Base-by-base conservation (phyloP, 2,888 invertebrate species). In the Atrina japonica region DNA sequence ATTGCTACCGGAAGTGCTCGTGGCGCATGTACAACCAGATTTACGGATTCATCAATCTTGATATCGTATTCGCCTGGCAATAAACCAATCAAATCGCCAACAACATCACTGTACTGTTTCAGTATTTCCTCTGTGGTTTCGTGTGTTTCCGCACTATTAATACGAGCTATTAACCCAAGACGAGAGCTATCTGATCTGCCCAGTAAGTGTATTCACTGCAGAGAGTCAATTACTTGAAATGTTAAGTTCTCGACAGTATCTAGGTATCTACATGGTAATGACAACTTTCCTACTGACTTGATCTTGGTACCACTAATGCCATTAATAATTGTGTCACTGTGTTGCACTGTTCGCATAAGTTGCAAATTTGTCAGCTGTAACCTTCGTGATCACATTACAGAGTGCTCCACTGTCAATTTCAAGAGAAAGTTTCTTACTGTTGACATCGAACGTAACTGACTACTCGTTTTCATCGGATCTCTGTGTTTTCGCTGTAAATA, bases 391-490 rank as follows among this genome's bases (percentile, higher is more conserved):
- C 14, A 72, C 67, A 41, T 66, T 71, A 41, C 71, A 71, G 56
- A 47, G 61, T 6, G 71, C 66, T 18, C 71, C 71, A 43, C 53
- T 66, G 55, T 70, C 66, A 35, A 63, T 72, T n/a, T 61, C 60
- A 7, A 61, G 21, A n/a, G 30, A 29, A 2, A 47, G 14, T 35
- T 45, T 49, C 29, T 41, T 27, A 7, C 21, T 27, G 16, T n/a
- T 27, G 23, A 61, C 47, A 23, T 47, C 30, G n/a, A 61, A 49
- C 6, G 27, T 49, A 11, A 59, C 45, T 18, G 9, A 30, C 47
- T 47, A 47, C 21, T 49, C 60, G 45, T 16, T 23, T 14, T 47
- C 30, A 11, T 14, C 18, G 1, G 25, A 25, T 16, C 50, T 18
- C n/a, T 53, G 49, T 23, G 30, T 59, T 53, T 52, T 30, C n/a